Evolutionary conservation across 2,113 vertebrate genomes (phyloP).

Genomic region (Acanthisitta chloris): DNA sequence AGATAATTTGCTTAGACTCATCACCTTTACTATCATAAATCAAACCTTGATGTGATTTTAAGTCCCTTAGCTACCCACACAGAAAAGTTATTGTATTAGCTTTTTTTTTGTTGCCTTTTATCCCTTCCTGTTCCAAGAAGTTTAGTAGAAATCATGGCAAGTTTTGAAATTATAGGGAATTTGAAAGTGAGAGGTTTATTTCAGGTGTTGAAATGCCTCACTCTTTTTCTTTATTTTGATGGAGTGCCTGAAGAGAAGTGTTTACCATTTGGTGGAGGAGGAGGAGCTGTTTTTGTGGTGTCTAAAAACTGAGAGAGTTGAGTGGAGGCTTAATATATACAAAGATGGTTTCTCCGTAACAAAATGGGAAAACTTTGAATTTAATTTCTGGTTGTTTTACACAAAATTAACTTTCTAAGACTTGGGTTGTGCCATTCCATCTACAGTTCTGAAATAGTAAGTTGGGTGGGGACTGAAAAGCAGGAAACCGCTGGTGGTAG

Average conservation of each 20-base stretch:
- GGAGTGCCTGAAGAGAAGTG: not conserved
- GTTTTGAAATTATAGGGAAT: not conserved
- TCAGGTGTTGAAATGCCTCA: not conserved
- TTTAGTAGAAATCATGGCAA: slow-evolving; percentile 1
- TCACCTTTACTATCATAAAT: slow-evolving; percentile 46
- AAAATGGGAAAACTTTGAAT: not conserved
- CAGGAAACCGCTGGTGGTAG: not conserved
- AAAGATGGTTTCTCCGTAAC: not conserved
- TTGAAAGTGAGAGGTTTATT: not conserved
- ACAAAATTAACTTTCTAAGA: not conserved
- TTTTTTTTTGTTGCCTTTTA: slow-evolving; percentile 15
- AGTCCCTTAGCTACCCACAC: slow-evolving; percentile 28
- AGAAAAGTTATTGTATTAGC: slow-evolving; percentile 3
- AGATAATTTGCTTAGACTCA: slow-evolving; percentile 48
- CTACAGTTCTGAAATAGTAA: not conserved
- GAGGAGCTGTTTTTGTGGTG: not conserved
- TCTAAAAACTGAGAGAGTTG: not conserved
- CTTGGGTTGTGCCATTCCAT: not conserved
- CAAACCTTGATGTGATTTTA: slow-evolving; percentile 48
- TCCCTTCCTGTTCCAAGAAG: not conserved
- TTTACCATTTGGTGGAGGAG: not conserved
- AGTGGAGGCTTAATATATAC: not conserved
- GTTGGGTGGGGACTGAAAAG: not conserved
- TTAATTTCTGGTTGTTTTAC: not conserved
- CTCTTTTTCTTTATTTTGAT: not conserved